A percentile compares a stretch with the other conserved stretches of the same genome.
Conservation (phyloP, 2,797 vertebrate species). For the Clarias laeviceps region DNA sequence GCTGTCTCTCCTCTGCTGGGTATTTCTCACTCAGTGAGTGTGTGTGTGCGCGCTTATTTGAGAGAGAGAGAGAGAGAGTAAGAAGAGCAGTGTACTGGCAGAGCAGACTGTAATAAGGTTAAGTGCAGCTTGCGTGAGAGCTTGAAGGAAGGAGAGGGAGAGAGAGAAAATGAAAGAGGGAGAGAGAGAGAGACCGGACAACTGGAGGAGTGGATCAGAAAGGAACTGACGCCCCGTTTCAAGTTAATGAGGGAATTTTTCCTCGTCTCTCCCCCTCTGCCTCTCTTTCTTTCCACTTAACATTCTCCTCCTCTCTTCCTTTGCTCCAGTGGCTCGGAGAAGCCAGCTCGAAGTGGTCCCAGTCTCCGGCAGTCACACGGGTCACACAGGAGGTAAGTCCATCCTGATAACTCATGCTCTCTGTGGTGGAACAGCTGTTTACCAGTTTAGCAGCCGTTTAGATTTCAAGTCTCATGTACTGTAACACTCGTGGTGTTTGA, state of each 20-base stretch:
- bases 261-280: constrained; percentile 57
- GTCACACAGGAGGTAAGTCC: constrained; percentile 88
- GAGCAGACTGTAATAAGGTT: constrained; percentile 74
- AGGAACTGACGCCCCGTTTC: constrained; percentile 40
- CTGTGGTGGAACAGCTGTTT: too few relatives aligned
- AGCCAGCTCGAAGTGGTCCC: constrained; percentile 77
- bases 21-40: constrained; percentile 24
- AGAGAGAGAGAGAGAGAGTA: constrained; percentile 13
- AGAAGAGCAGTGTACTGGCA: constrained; percentile 46
- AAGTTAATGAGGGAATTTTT: constrained; percentile 54
- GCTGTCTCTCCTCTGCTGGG: constrained; percentile 20
- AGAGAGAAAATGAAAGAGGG: neutral
- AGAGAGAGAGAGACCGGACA: constrained; percentile 27
- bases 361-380: constrained; percentile 78
- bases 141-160: constrained; percentile 39
- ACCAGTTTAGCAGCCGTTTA: neutral
- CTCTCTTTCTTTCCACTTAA: constrained; percentile 58
- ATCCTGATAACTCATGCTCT: constrained; percentile 6
- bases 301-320: constrained; percentile 51
- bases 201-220: constrained; percentile 38
- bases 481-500: neutral
- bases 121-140: constrained; percentile 64
- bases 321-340: constrained; percentile 84
- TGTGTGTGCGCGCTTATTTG: constrained; percentile 23
- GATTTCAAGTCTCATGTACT: neutral